Evolutionary conservation across 2,888 invertebrate species (phyloP).

Genomic region (Drosophila atripex): DNA sequence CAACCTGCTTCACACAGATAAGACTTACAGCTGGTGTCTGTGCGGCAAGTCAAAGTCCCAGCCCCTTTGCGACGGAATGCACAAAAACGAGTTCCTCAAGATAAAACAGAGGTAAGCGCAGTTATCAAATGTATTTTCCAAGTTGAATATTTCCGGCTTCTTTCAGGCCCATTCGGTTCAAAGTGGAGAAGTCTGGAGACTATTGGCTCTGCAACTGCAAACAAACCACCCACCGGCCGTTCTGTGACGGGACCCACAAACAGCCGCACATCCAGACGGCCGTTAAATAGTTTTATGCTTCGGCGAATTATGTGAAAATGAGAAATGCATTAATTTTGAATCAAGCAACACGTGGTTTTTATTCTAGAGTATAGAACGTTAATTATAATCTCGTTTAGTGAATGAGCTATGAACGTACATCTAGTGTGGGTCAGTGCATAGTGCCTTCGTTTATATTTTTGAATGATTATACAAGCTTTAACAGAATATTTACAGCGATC

Average conservation of each 20-base stretch:
- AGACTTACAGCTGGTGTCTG: slow-evolving; percentile 95
- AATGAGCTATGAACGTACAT: slow-evolving; percentile 42
- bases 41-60: slow-evolving; percentile 97
- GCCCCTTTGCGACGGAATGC: slow-evolving; percentile 97
- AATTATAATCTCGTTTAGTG: slow-evolving; percentile 41
- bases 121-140: too few species aligned
- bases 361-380: slow-evolving; percentile 61
- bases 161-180: slow-evolving; percentile 90
- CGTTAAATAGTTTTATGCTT: slow-evolving; percentile 74
- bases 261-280: slow-evolving; percentile 87
- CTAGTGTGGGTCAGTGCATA: slow-evolving; percentile 26
- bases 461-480: slow-evolving; percentile 46
- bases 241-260: slow-evolving; percentile 98
- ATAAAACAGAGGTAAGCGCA: slow-evolving; percentile 87
- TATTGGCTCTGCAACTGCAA: slow-evolving; percentile 99
- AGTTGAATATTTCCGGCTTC: background rate
- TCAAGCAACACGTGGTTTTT: slow-evolving; percentile 70
- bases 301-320: slow-evolving; percentile 25
- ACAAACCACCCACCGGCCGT: slow-evolving; percentile 95
- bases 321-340: slow-evolving; percentile 56
- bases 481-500: slow-evolving; percentile 70
- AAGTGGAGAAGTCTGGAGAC: slow-evolving; percentile 93
- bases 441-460: slow-evolving; percentile 17
- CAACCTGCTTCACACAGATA: slow-evolving; percentile 84
- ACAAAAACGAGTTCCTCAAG: slow-evolving; percentile 90